Conservation (phyloP, 2,888 invertebrate species). For the Gari tellinella region DNA sequence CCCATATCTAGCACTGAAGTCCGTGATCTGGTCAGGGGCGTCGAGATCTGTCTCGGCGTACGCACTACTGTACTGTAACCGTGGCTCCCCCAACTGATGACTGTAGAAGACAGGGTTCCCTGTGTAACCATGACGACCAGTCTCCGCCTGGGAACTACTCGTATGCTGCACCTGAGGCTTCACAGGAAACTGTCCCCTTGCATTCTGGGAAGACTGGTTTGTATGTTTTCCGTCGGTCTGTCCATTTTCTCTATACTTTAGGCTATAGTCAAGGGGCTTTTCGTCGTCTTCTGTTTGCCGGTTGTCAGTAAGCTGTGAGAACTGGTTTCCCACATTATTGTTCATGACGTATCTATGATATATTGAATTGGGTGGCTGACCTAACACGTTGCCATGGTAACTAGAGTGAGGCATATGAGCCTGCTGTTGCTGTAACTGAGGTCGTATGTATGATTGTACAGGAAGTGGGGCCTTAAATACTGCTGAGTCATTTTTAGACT, state of each 20-base stretch:
- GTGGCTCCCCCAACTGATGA: constrained; percentile 23
- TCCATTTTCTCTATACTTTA: constrained; percentile 62
- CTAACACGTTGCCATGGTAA: constrained; percentile 5
- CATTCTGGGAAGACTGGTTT: constrained; percentile 6
- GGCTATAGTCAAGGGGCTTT: constrained; percentile 78
- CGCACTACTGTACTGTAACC: constrained; percentile 48
- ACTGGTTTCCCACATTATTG: constrained; percentile 6
- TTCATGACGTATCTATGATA: constrained; percentile 29
- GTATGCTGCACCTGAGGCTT: constrained; percentile 34
- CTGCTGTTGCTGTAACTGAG: constrained; percentile 30
- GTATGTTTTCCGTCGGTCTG: constrained; percentile 13
- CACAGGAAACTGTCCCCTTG: constrained; percentile 69
- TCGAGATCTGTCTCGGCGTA: constrained; percentile 92
- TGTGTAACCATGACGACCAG: too few species aligned
- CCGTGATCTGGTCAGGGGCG: constrained; percentile 90
- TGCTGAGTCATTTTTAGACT: constrained; percentile 44
- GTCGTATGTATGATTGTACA: constrained; percentile 28
- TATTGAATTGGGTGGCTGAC: constrained; percentile 22
- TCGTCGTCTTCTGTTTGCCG: constrained; percentile 63
- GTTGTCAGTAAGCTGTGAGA: constrained; percentile 10
- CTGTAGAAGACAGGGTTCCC: constrained; percentile 34
- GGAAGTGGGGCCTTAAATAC: constrained; percentile 49
- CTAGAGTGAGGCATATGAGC: constrained; percentile 14
- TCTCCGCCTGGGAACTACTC: constrained; percentile 21
- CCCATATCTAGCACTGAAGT: constrained; percentile 93